Base-by-base conservation (phyloP, 64 coral and sea anemone species). In the Actinia tenebrosa region DNA sequence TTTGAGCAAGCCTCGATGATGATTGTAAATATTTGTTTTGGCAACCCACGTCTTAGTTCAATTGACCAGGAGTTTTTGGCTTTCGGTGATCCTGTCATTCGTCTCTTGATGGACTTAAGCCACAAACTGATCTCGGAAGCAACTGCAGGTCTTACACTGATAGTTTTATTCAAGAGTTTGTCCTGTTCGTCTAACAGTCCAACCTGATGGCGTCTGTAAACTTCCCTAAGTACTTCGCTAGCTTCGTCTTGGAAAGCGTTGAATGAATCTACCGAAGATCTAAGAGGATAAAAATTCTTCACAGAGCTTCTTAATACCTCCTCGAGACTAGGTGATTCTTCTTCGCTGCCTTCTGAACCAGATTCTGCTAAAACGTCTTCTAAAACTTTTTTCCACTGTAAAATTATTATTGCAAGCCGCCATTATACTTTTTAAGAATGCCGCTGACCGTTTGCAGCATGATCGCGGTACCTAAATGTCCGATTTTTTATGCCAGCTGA, bases 341-440 rank as follows among this genome's bases (percentile, higher is more conserved):
- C 63, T 86, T 86, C 63, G 44, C 53, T 69, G 37, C n/a, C 71
- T 71, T 86, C 85, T 14, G 16, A 63, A 13, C 46, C 85, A 71
- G 19, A 71, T 52, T 86, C 85, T 52, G 71, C 85, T 50, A 52
- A 86, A 86, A 86, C 85, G 72, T 86, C 43, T 86, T 86, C 85
- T 9, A 86, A 71, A 52, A 86, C 59, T 72, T 86, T 17, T n/a
- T 71, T 86, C 62, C 43, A 8, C 44, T 23, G 85, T 50, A 50
- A 86, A 71, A 71, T 69, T 44, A 64, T 61, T 64, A 52, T 69
- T 86, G 45, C 85, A 52, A 53, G 61, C 66, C 86, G 45, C 86
- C 86, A 77, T 87, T 56, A 75, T 56, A 53, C 60, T 87, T 87
- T 77, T 75, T 64, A 60, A 71, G 20, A 86, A 71, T 44, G 53